Evolutionary conservation across 2,797 vertebrate species (phyloP), one percentile per base, ranked within the genome.

Genomic region (Hydrolagus colliei): DNA sequence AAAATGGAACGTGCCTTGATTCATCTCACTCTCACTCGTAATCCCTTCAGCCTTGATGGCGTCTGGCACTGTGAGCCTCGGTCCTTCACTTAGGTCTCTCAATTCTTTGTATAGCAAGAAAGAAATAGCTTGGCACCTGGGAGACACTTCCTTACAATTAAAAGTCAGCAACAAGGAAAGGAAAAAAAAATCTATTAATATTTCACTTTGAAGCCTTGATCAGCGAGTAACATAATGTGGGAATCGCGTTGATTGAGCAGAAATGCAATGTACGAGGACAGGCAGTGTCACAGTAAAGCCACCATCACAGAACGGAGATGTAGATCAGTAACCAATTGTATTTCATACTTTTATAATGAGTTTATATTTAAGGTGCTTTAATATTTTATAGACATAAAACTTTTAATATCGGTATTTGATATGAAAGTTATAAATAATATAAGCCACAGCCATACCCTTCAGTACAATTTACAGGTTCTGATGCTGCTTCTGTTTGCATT

Each of bases 171-270:
- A 84, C 63, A 35, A 84, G 20, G 35, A n/a, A 9, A n/a, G 74
- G 13, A 76, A 84, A 13, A 52, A 74, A 84, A 82, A 71, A 20
- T 5, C 63, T 63, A 84, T 84, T 84, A 84, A 84, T 84, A 84
- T 84, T 84, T 84, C 18, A 84, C 32, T 52, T 52, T 52, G 41
- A 52, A 52, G 41, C 41, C 41, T n/a, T 67, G 9, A 67, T 32
- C 32, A 68, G 63, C 71, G 79, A 68, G 71, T 9, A 68, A 9
- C 41, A 52, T 52, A 52, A 52, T 52, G 41, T 52, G 41, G 41
- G 41, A 52, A 41, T 10, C 32, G 27, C 41, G 79, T 22, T 68
- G 27, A 52, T 67, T 71, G 79, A 84, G 41, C 14, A 27, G 16
- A 84, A n/a, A 11, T 12, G 41, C 18, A 41, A 6, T 71, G 27